A percentile compares a stretch with the other conserved stretches of the same genome.
Conservation (phyloP, 1,140 invertebrate genomes). For the Drosophila lowei region DNA sequence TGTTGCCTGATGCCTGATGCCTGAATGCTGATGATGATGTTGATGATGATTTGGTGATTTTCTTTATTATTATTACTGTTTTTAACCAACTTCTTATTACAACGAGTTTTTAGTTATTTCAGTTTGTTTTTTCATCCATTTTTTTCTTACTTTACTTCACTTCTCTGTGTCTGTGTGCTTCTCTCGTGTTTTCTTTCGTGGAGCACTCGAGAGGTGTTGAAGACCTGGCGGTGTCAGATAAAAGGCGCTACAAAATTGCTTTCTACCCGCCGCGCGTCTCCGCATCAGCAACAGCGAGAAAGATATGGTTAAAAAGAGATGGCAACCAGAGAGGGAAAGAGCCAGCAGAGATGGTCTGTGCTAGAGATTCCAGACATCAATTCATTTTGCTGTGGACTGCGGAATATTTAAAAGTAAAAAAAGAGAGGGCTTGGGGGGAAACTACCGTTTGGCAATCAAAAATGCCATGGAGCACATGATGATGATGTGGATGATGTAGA, state of each 20-base stretch:
- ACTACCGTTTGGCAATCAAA: constrained; percentile 57
- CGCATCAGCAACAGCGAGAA: not conserved
- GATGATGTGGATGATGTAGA: not conserved
- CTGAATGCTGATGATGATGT: constrained; percentile 57
- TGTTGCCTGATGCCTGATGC: constrained; percentile 15
- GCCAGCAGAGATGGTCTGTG: constrained; percentile 9
- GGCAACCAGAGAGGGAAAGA: not conserved
- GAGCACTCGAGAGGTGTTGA: constrained; percentile 76
- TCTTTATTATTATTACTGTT: constrained; percentile 82
- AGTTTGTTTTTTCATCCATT: constrained; percentile 23
- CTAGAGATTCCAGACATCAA: constrained; percentile 38
- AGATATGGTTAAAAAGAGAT: not conserved
- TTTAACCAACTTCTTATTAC: constrained; percentile 81
- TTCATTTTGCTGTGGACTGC: constrained; percentile 49
- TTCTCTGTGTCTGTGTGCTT: not conserved
- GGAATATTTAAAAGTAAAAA: constrained; percentile 45
- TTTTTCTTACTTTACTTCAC: constrained; percentile 2
- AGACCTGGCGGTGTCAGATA: constrained; percentile 80
- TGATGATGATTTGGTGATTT: constrained; percentile 81
- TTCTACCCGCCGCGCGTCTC: constrained; percentile 56
- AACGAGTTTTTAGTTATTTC: constrained; percentile 66
- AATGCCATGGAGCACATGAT: constrained; percentile 24
- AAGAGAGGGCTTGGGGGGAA: constrained; percentile 14
- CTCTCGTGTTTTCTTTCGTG: constrained; percentile 30
- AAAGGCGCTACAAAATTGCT: constrained; percentile 79